Evolutionary conservation across 2,797 vertebrate species (phyloP).

Genomic region (Peromyscus eremicus): DNA sequence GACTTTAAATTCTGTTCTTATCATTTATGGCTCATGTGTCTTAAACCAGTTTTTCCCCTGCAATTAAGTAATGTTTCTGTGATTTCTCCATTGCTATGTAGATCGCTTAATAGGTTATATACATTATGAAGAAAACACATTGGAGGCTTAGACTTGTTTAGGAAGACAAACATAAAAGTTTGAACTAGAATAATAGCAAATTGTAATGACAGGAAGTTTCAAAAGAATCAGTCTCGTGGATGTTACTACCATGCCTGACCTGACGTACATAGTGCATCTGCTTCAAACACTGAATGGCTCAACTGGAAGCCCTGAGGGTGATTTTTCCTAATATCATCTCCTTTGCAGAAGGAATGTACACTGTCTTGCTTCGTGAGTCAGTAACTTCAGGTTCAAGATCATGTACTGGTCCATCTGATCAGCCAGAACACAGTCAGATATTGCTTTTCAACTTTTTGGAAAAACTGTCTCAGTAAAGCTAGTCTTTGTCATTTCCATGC

Average conservation of each 20-base stretch:
- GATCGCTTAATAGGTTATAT: background rate
- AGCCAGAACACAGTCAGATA: background rate
- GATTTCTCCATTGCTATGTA: background rate
- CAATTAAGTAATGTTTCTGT: background rate
- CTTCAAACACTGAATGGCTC: background rate
- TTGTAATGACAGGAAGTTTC: background rate
- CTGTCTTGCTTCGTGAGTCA: background rate
- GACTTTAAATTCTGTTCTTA: background rate
- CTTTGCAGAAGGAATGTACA: background rate
- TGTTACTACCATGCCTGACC: background rate
- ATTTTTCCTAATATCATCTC: background rate
- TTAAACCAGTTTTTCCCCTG: background rate
- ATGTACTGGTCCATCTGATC: background rate
- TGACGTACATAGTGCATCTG: background rate
- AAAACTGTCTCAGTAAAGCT: background rate
- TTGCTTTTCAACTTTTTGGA: background rate
- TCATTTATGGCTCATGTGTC: background rate
- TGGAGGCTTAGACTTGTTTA: background rate
- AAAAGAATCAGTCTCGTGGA: background rate
- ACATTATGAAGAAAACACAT: background rate
- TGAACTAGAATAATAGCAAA: background rate
- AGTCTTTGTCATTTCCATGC: slow-evolving; percentile 16
- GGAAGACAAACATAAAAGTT: background rate
- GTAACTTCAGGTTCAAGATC: background rate
- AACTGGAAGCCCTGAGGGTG: background rate